Percentiles rank a stretch among this genome's conserved stretches.
These are phyloP conservation scores for Hemichromis elongatus DNA, from an alignment of 2,113 vertebrate genomes.

Conservation along the genomic window DNA sequence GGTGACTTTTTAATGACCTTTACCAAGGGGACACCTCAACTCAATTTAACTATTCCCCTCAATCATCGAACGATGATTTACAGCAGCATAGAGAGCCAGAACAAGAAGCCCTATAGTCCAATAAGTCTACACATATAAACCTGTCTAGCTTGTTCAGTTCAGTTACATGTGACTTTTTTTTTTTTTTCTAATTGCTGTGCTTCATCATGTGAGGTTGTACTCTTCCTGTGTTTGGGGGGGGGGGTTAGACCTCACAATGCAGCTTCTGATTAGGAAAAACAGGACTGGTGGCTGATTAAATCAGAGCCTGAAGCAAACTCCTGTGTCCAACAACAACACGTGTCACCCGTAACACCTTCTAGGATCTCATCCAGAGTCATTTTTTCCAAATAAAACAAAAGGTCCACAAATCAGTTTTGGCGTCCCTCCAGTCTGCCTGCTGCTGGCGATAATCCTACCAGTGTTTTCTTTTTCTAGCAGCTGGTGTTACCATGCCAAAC, in stretches of 20 bases:
- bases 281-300: background rate
- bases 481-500: background rate
- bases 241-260: background rate
- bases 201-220: background rate
- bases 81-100: background rate
- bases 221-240: background rate
- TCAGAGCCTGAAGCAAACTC: background rate
- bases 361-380: background rate
- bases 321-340: background rate
- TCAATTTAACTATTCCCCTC: background rate
- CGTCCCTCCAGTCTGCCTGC: background rate
- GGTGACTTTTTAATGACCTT: background rate
- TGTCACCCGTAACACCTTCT: background rate
- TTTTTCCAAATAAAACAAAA: background rate
- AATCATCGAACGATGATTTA: conserved; percentile 11
- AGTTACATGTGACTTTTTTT: background rate
- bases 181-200: background rate
- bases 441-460: background rate
- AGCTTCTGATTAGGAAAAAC: background rate
- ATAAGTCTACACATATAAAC: background rate
- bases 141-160: background rate
- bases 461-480: background rate
- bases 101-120: background rate
- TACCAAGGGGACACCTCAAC: background rate
- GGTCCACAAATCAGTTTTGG: background rate